Evolutionary conservation across 2,113 vertebrate genomes (phyloP).

Genomic region (Bubo blakistoni): DNA sequence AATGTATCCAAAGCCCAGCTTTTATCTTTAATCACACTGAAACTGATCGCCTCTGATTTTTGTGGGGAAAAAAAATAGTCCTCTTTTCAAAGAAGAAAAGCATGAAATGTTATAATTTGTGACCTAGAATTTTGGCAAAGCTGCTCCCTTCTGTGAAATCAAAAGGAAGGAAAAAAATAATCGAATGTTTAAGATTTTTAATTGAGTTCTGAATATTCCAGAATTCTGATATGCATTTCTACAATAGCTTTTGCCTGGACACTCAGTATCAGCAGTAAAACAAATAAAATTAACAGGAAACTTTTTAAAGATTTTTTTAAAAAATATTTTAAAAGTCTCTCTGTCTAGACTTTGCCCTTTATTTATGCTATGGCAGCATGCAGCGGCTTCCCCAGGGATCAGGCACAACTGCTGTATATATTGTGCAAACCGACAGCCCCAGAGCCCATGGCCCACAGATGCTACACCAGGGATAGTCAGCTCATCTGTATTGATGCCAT

Average conservation of each 20-base stretch:
- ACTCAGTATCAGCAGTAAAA: neutral
- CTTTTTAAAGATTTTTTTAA: neutral
- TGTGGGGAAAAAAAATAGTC: neutral
- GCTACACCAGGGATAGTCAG: neutral
- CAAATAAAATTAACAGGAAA: neutral
- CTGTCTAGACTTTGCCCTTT: neutral
- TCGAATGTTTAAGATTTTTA: neutral
- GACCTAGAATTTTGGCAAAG: constrained; percentile 14
- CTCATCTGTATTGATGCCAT: neutral
- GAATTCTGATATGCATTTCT: neutral
- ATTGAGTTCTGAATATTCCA: neutral
- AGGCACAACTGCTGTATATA: neutral
- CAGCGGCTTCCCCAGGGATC: neutral
- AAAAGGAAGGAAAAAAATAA: neutral
- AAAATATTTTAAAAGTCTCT: neutral
- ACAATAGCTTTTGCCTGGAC: neutral
- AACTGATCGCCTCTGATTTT: neutral
- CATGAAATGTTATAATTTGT: constrained; percentile 2
- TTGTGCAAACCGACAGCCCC: neutral
- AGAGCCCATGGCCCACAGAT: neutral
- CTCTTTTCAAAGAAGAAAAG: constrained; percentile 15
- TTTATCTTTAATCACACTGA: constrained; percentile 6
- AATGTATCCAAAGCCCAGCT: constrained; percentile 13
- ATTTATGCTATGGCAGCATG: fast-evolving
- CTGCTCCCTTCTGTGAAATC: neutral